Conservation (phyloP, 92 coral and sea anemone species). For the Phymanthus crucifer region DNA sequence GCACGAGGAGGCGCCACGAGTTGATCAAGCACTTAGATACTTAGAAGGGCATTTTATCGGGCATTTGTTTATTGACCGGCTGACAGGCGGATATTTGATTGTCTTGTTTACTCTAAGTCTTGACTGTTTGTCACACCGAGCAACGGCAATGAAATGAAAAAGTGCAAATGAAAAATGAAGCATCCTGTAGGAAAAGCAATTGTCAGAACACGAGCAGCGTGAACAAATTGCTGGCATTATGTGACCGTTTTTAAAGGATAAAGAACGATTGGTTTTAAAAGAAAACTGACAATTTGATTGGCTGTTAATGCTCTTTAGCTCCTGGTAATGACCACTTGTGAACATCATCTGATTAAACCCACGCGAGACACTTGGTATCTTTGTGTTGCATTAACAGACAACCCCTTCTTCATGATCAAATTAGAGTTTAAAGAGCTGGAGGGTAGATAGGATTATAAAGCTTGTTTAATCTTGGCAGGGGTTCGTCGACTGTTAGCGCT, state of each 20-base stretch:
- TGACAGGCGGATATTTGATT: no score
- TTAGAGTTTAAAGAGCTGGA: slow-evolving; percentile 22
- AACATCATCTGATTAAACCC: neutral
- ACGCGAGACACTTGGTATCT: slow-evolving; percentile 21
- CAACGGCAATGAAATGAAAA: no score
- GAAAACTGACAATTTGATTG: neutral
- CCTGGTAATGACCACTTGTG: neutral
- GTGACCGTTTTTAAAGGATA: neutral
- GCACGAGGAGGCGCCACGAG: no score
- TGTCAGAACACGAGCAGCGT: neutral
- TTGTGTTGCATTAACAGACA: slow-evolving; percentile 14
- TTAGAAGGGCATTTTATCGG: no score
- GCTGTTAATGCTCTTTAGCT: neutral
- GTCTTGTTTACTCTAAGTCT: no score
- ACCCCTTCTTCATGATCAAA: slow-evolving; percentile 9
- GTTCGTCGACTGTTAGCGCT: slow-evolving; percentile 8
- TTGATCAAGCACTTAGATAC: no score
- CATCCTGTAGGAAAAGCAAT: no score
- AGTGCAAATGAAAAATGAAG: no score
- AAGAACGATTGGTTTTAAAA: neutral
- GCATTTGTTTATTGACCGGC: no score
- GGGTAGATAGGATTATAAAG: neutral
- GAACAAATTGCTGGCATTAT: neutral
- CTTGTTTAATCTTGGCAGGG: slow-evolving; percentile 9
- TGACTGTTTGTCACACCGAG: no score